Evolutionary conservation across 2,888 invertebrate genomes (phyloP), one percentile per base, ranked within the genome.

Genomic region (Orchestes rusci): DNA sequence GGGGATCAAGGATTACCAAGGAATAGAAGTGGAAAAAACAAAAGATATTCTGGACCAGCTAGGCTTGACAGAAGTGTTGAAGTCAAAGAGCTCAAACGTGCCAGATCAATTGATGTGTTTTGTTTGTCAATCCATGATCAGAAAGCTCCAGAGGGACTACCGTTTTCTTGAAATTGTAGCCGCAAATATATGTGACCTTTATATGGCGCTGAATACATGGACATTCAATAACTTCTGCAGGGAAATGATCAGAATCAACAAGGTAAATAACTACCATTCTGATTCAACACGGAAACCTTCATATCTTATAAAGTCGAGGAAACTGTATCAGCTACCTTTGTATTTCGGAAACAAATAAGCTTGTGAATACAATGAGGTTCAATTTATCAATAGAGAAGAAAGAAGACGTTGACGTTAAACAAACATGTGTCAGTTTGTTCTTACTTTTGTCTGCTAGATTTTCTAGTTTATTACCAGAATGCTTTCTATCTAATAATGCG

Each of bases 191-290:
- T 56, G 56, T 29, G 53, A 50, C 13, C 34, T 56, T 18, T 56
- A 56, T 35, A 48, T 55, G 19, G 34, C 51, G 3, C 33, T 56
- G 10, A 36, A 46, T 13, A 56, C 56, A 7, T 53, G 42, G 42
- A 55, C 53, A 10, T 16, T 53, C 5, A 42, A 43, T 10, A 44
- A 51, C 40, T 56, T 56, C 34, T 56, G 56, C 45, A 35, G 48
- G 8, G 39, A 51, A 3, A 16, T 55, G 12, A 45, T 55, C 5
- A 43, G 44, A 34, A 30, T 54, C 17, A 53, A 56, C 41, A 43
- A 41, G 49, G 56, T 53, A 48, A 53, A 48, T 50, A 10, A 23
- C 7, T 5, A 10, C 7, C 7, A 10, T 7, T 23, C 7, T 23
- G 23, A 23, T 5, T 23, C 7, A 23, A 10, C n/a, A n/a, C n/a